Conservation (phyloP, 2,113 vertebrate species). For the Tretioscincus oriximinensis region DNA sequence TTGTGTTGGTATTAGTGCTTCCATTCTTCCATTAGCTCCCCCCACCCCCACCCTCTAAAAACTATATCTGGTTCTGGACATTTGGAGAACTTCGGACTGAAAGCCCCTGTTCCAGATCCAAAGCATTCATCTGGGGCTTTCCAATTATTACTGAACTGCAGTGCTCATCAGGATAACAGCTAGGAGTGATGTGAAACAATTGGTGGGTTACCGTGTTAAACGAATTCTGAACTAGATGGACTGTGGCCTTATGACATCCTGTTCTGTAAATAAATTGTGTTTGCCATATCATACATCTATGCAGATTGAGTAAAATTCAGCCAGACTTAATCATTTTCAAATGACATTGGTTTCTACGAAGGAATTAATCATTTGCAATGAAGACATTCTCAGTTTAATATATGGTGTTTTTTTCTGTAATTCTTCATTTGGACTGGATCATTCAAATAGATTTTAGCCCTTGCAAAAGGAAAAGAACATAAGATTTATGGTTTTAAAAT, state of each 20-base stretch:
- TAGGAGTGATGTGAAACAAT: too few relatives aligned
- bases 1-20: neutral
- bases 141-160: too few relatives aligned
- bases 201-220: too few relatives aligned
- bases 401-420: neutral
- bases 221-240: too few relatives aligned
- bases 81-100: neutral
- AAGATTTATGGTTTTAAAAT: neutral
- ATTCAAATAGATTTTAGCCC: neutral
- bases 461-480: neutral
- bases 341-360: neutral
- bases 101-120: too few relatives aligned
- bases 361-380: too few relatives aligned
- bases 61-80: neutral
- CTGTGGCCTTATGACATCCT: too few relatives aligned
- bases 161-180: too few relatives aligned
- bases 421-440: neutral
- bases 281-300: neutral
- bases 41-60: too few relatives aligned
- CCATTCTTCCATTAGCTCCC: neutral
- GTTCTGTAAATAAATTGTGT: neutral
- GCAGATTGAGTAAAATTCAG: neutral
- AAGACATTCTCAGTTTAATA: neutral
- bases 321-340: neutral
- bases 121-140: too few relatives aligned